These are phyloP conservation scores for Abramis brama DNA, from an alignment of 2,113 vertebrate genomes.

Conservation along the genomic window DNA sequence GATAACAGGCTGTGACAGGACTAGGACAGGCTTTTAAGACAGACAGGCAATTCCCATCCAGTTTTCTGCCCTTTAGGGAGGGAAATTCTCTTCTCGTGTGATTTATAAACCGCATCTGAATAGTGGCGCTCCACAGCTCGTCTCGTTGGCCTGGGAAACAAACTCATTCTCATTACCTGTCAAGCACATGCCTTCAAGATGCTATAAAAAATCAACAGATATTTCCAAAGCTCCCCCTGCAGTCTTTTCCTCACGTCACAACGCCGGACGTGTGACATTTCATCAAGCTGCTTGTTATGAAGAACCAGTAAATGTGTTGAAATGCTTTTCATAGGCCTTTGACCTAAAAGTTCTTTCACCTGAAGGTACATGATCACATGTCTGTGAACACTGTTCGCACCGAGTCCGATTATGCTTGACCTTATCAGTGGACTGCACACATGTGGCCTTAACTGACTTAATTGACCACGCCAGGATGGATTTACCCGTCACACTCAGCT, in stretches of 20 bases:
- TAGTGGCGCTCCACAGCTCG: no score
- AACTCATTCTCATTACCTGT: neutral
- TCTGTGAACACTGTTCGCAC: neutral
- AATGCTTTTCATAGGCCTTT: neutral
- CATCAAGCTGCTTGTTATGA: neutral
- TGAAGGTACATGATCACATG: neutral
- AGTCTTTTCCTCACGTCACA: neutral
- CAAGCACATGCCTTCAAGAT: neutral
- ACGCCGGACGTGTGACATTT: neutral
- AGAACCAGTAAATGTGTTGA: neutral
- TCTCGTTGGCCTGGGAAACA: no score
- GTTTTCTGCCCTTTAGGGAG: neutral
- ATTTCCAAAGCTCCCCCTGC: neutral
- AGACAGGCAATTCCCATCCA: neutral
- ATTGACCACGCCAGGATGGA: conserved; percentile 12
- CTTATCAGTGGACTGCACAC: conserved; percentile 15
- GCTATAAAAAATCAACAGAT: neutral
- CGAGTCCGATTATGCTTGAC: neutral
- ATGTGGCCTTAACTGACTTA: neutral
- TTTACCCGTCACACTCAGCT: neutral
- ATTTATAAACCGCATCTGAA: neutral
- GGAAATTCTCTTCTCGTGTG: neutral
- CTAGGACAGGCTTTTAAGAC: neutral
- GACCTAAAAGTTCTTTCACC: neutral
- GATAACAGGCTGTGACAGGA: conserved; percentile 2